Evolutionary conservation across 2,113 vertebrate species (phyloP), one percentile per base, ranked within the genome.

Genomic region (Montifringilla adamsi): DNA sequence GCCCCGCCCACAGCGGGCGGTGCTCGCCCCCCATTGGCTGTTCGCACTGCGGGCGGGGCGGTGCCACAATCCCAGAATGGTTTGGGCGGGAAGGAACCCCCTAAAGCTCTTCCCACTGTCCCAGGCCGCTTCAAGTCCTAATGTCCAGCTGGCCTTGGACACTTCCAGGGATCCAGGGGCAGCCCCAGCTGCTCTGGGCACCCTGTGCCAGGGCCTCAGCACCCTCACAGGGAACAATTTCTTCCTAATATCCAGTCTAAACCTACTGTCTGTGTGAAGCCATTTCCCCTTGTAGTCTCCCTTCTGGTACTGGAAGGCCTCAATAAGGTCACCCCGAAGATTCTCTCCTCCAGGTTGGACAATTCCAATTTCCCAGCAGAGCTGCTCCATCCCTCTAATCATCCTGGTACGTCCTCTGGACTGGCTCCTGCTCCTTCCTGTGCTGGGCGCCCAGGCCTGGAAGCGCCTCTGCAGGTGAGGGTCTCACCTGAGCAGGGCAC

Each of bases 91-190:
- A 79, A 72, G 41, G 4, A 41, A 7, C 3, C 4, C 3, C 4
- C 5, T 2, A 2, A 8, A 27, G 17, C 27, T 5, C 26, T 2
- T 11, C 28, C 10, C 30, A 1, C 3, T 4, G 0, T 0, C 1
- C 30, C 20, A 0, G 9, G 4, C 0, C 8, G 27, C 46, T 46
- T 7, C 35, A 0, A 31, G 2, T 8, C 7, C 14, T 13, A 41
- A 41, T 1, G 14, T 27, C 67, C 50, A 15, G 0, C 31, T 2
- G 75, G 50, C 31, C 27, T 44, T 1, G 27, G 59, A 1, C 37
- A 3, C 4, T 43, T 0, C 12, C n/a, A 20, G 49, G n/a, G 41
- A 30, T 35, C 5, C 12, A 0, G 12, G 7, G 15, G 23, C 15
- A 26, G 58, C n/a, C 15, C 1, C 58, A 59, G n/a, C 56, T 35